Base-by-base conservation (phyloP, 2,113 vertebrate species). In the Rostratula benghalensis region DNA sequence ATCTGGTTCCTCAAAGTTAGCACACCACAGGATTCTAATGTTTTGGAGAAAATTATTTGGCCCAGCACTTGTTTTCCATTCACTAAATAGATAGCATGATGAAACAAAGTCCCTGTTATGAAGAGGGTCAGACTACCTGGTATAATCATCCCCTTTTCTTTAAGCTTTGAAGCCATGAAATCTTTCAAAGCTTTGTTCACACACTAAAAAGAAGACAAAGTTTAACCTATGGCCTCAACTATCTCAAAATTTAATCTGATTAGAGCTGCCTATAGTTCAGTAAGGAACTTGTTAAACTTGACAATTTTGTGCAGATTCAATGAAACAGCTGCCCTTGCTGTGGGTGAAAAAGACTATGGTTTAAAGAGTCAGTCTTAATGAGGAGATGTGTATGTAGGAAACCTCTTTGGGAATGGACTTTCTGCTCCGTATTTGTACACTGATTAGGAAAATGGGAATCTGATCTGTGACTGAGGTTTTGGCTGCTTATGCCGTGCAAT, bases 301-400 rank as follows among this genome's bases (percentile, higher is more conserved):
- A 35, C 17, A 57, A 43, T 85, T 91, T 83, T 83, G 67, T 86
- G 21, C 41, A 83, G 71, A 70, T 74, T 77, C 84, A 77, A 28
- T 90, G 67, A 46, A 85, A 56, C 8, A 85, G 33, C 20, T 93
- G 53, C 35, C n/a, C 7, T 76, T 73, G 65, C 57, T 82, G 35
- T 85, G 61, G 46, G 50, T 89, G 68, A 78, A 79, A 93, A 82
- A 87, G 35, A 28, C 53, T 68, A 87, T 69, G 63, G 31, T 87
- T 94, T 94, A 88, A 95, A 83, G 79, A 54, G 63, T 94, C 53
- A 83, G 8, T 61, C 75, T 86, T 95, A 95, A 94, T 76, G 87
- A 94, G 65, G 77, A 82, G 24, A 50, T 64, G 45, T 53, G 13
- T 33, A 65, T 35, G 17, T 24, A 68, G 50, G 80, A 90, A 94